Evolutionary conservation across 2,797 vertebrate species (phyloP).

Genomic region (Sebastes trivittatus): DNA sequence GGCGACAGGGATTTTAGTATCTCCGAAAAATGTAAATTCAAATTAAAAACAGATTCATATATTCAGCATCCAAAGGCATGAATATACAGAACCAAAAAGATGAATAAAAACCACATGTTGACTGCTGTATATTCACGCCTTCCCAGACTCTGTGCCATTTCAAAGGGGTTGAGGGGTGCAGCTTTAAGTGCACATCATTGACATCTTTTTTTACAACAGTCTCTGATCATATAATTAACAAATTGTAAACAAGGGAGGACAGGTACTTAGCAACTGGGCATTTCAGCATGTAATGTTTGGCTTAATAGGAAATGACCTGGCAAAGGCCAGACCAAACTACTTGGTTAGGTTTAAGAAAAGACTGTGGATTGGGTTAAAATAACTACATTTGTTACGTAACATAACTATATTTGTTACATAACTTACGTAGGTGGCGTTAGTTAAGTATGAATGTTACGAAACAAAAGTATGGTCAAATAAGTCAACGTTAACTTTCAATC

Average conservation of each 20-base stretch:
- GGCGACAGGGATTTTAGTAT: neutral
- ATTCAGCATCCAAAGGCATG: slow-evolving; percentile 16
- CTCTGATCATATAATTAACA: neutral
- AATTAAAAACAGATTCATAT: slow-evolving; percentile 29
- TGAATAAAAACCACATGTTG: neutral
- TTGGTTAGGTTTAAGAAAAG: too few species aligned
- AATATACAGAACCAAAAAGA: neutral
- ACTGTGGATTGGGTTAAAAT: too few species aligned
- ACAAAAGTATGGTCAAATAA: too few species aligned
- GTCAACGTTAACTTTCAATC: too few species aligned
- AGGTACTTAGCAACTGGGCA: too few species aligned
- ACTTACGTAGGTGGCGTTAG: too few species aligned
- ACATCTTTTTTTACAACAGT: neutral
- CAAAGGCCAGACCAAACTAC: too few species aligned
- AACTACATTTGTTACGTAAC: too few species aligned
- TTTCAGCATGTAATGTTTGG: neutral
- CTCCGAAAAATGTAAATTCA: neutral
- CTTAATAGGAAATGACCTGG: too few species aligned
- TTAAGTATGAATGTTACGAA: too few species aligned
- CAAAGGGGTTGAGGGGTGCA: neutral
- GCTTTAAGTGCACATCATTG: neutral
- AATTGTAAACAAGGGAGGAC: neutral
- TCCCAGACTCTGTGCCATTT: neutral
- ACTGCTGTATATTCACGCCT: neutral
- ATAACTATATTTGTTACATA: too few species aligned